Evolutionary conservation across 2,888 invertebrate genomes (phyloP), one percentile per base, ranked within the genome.

Genomic region (Agapetus fuscipes): DNA sequence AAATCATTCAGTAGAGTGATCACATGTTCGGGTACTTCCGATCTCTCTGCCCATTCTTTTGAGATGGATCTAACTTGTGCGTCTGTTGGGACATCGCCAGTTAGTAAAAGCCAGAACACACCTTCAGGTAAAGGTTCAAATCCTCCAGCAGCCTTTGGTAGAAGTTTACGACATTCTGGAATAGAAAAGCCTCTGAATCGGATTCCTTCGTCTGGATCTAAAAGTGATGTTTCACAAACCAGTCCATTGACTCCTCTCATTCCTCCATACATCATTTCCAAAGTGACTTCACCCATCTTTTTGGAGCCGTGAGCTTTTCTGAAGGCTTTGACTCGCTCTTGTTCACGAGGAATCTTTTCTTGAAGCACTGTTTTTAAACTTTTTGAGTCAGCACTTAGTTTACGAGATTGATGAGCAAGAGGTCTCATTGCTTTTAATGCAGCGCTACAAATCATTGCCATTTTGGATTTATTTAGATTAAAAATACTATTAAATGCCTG

Each of bases 211-310:
- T 93, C 90, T 3, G 93, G 76, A 61, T 94, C 94, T 50, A 94
- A 71, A 17, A 93, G 88, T 11, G 93, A 93, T 4, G 93, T 93
- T 64, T 94, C 94, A 56, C 87, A 89, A 2, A 93, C 87, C 48
- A 94, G 68, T 48, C 88, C 90, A 62, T 85, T 87, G 63, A 94
- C 90, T 33, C 90, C 89, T 57, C 93, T 72, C 93, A 94, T 94
- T 43, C 93, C 94, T 53, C 93, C 93, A 63, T 94, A 81, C 79
- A 81, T 80, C 59, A 90, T 90, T 59, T 94, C 90, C 41, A 94
- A 79, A 52, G 87, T 90, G 53, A 93, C 84, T 57, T 91, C 87
- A 46, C 93, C 91, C 54, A 91, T 82, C 65, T 85, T 83, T 43
- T 78, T 78, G 47, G 64, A 58, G n/a, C 89, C 91, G 75, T 85